Base-by-base conservation (phyloP, 2,888 invertebrate genomes). In the Nomada lathburiana region DNA sequence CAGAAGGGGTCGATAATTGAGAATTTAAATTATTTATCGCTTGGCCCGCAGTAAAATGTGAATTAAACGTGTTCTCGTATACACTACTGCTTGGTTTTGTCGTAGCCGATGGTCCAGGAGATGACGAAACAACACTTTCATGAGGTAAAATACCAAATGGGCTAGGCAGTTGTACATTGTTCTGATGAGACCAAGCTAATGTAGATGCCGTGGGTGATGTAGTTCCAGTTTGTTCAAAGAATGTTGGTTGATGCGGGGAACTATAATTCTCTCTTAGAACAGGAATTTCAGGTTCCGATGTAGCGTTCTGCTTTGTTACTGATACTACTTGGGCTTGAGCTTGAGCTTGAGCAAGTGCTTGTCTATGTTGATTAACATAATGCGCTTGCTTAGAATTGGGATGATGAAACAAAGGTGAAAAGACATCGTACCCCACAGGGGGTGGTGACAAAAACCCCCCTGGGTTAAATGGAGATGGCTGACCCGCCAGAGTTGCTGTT, bases 321-420 rank as follows among this genome's bases (percentile, higher is more conserved):
- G 90, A 80, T 23, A 89, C 90, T 53, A 94, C 93, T 86, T 94
- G 94, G 60, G 94, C 36, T 36, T 36, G 36, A 36, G 47, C 47
- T 47, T 47, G 47, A 47, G 47, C 92, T 89, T 94, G 94, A 83
- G 95, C 95, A 92, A 96, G 94, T 82, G 95, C 95, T 94, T 97
- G 97, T 82, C 96, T 95, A 92, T 97, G 97, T 92, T 97, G 96
- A 93, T 95, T 94, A 94, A 96, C 96, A 92, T 96, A 97, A 92
- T 96, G 96, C 84, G 96, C 96, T 89, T 96, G 96, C 93, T 97
- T 97, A 16, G 96, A 95, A 87, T 96, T 96, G 4, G 94, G 90
- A 94, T 97, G 97, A 93, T 97, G 97, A 94, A 97, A 97, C 84
- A 97, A 94, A 83, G 97, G 97, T 87, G 97, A 96, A 93, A 98